phyloP scores from a whole-genome alignment of 2,797 vertebrate species.

The Poeciliopsis gracilis region DNA sequence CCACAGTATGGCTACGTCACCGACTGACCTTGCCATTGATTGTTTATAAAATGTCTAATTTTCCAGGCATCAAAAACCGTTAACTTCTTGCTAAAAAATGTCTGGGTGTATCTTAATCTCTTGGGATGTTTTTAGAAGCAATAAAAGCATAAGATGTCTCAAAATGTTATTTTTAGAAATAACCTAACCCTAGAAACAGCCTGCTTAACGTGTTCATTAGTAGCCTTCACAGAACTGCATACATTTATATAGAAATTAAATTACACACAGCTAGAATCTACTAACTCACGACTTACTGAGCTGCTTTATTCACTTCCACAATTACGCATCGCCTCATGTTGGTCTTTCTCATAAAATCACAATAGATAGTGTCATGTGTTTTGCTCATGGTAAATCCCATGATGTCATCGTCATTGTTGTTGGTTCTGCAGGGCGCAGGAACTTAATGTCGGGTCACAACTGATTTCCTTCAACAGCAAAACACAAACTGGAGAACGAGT shows the following conservation, averaged over 20 bases:
- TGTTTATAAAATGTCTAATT: background rate
- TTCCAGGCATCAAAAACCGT: background rate
- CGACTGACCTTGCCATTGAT: too few species aligned
- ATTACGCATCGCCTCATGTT: background rate
- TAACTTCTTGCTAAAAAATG: background rate
- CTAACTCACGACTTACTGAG: background rate
- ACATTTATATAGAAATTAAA: background rate
- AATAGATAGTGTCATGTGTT: background rate
- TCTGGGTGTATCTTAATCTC: background rate
- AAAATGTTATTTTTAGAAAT: background rate
- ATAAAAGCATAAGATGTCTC: background rate
- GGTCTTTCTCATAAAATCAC: background rate
- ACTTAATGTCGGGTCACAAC: background rate
- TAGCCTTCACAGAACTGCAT: background rate
- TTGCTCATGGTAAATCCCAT: constrained; percentile 20
- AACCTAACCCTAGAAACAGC: background rate
- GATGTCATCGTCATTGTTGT: constrained; percentile 51
- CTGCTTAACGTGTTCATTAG: background rate
- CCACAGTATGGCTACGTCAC: too few species aligned
- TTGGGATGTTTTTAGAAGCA: background rate
- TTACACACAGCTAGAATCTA: background rate
- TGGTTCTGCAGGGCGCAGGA: background rate
- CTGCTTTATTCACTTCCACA: background rate
- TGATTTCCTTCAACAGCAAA: constrained; percentile 33
- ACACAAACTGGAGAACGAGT: background rate